These are phyloP conservation scores for Macrotrachela quadricornifera DNA, from an alignment of 1,140 invertebrate genomes.

Conservation along the genomic window DNA sequence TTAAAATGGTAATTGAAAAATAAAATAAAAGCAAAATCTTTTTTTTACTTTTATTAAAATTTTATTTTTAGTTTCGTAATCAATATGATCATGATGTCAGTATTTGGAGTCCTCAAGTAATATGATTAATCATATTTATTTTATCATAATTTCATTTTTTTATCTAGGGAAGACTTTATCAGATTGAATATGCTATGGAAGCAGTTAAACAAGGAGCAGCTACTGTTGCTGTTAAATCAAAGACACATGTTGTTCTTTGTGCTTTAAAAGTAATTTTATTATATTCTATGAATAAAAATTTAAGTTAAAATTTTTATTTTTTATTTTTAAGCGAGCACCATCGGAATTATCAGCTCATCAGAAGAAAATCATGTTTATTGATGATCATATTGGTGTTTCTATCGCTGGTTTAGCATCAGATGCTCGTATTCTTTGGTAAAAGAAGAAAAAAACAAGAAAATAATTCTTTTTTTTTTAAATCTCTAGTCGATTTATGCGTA, in stretches of 20 bases:
- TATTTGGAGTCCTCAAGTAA: slow-evolving; percentile 93
- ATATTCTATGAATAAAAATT: not conserved
- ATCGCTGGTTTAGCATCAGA: slow-evolving; percentile 91
- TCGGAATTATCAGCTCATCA: slow-evolving; percentile 87
- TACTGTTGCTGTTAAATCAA: slow-evolving; percentile 80
- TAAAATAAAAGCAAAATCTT: too few species aligned
- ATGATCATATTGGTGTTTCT: slow-evolving; percentile 79
- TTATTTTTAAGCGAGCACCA: slow-evolving; percentile 44
- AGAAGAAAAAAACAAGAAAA: not conserved
- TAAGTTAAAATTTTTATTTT: not conserved
- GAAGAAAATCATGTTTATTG: slow-evolving; percentile 87
- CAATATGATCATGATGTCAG: slow-evolving; percentile 99
- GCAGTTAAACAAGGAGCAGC: slow-evolving; percentile 88
- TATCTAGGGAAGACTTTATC: slow-evolving; percentile 36
- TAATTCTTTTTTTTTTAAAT: slow-evolving; percentile 1
- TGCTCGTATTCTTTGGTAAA: slow-evolving; percentile 63
- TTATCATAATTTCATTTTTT: not conserved
- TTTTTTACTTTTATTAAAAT: too few species aligned
- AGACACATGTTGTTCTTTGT: slow-evolving; percentile 70
- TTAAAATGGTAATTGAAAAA: too few species aligned
- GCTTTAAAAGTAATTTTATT: slow-evolving; percentile 50
- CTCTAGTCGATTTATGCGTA: slow-evolving; percentile 67
- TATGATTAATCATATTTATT: slow-evolving; percentile 20
- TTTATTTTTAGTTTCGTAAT: slow-evolving; percentile 56
- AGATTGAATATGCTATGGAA: slow-evolving; percentile 95